phyloP scores from a whole-genome alignment of 2,888 invertebrate species.

The Amphimallon solstitiale region DNA sequence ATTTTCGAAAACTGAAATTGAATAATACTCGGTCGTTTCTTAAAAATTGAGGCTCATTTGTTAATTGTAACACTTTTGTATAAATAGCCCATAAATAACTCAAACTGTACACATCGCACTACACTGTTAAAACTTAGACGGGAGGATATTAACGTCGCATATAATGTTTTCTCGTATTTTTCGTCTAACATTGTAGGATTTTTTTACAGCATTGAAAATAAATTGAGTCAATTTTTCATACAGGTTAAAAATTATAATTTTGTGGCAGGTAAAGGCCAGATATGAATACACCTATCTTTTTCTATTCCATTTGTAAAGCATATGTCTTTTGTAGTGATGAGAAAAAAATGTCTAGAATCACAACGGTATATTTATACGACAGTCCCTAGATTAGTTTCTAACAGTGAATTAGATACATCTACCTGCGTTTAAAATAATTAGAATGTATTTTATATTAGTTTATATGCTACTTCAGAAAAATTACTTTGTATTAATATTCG shows the following conservation, averaged over 20 bases:
- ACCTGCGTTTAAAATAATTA: constrained; percentile 16
- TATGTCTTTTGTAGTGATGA: not conserved
- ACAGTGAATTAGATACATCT: constrained; percentile 12
- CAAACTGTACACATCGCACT: constrained; percentile 34
- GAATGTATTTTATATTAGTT: not conserved
- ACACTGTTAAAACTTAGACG: constrained; percentile 21
- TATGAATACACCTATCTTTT: constrained; percentile 33
- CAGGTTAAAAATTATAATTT: constrained; percentile 42
- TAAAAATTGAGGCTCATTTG: constrained; percentile 48
- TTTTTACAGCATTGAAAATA: constrained; percentile 42
- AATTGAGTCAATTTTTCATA: constrained; percentile 45
- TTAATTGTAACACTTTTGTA: constrained; percentile 52
- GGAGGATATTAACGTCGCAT: not conserved
- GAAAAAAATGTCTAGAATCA: not conserved
- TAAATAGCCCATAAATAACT: constrained; percentile 50
- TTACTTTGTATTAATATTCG: not conserved
- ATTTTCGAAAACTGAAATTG: constrained; percentile 44
- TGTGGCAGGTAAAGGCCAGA: constrained; percentile 39
- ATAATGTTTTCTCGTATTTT: not conserved
- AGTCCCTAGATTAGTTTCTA: constrained; percentile 24
- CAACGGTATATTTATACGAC: constrained; percentile 30
- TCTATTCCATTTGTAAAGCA: constrained; percentile 23
- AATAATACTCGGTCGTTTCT: constrained; percentile 37
- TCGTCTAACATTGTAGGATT: constrained; percentile 37
- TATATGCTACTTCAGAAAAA: not conserved